Evolutionary conservation across 2,888 invertebrate species (phyloP).

Genomic region (Mesoligia furuncula): DNA sequence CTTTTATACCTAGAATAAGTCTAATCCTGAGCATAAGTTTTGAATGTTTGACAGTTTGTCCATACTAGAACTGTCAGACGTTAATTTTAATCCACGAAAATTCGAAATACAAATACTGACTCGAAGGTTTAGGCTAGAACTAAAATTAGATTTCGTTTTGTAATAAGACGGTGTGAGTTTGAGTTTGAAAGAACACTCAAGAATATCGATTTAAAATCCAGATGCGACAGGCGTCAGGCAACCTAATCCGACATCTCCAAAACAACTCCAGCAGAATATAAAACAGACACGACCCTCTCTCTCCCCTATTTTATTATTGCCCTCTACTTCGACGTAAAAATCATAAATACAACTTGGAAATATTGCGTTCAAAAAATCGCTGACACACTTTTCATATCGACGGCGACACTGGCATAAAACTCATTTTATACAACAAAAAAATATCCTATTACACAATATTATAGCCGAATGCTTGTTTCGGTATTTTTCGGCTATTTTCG

Average conservation of each 20-base stretch:
- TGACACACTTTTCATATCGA: slow-evolving; percentile 58
- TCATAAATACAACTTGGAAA: slow-evolving; percentile 47
- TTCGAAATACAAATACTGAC: background rate
- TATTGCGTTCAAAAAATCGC: slow-evolving; percentile 50
- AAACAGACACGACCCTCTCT: slow-evolving; percentile 23
- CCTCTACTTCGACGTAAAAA: slow-evolving; percentile 27
- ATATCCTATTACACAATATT: slow-evolving; percentile 51
- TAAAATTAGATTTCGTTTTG: background rate
- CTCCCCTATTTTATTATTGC: slow-evolving; percentile 34
- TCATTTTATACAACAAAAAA: slow-evolving; percentile 59
- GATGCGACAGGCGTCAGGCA: background rate
- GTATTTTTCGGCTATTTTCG: slow-evolving; percentile 44
- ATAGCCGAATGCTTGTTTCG: slow-evolving; percentile 55
- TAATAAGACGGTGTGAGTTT: background rate
- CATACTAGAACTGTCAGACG: too few relatives aligned
- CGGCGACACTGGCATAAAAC: slow-evolving; percentile 42
- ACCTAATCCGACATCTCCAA: slow-evolving; percentile 3
- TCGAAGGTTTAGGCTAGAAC: background rate
- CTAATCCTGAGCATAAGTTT: too few relatives aligned
- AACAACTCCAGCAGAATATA: slow-evolving; percentile 47
- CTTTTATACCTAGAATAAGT: too few relatives aligned
- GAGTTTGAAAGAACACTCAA: background rate
- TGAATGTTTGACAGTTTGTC: too few relatives aligned
- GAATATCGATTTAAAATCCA: slow-evolving; percentile 1
- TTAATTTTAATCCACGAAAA: too few relatives aligned